These are phyloP conservation scores for Hypotaenidia philippensis DNA, from an alignment of 2,797 vertebrate species.

Conservation along the genomic window DNA sequence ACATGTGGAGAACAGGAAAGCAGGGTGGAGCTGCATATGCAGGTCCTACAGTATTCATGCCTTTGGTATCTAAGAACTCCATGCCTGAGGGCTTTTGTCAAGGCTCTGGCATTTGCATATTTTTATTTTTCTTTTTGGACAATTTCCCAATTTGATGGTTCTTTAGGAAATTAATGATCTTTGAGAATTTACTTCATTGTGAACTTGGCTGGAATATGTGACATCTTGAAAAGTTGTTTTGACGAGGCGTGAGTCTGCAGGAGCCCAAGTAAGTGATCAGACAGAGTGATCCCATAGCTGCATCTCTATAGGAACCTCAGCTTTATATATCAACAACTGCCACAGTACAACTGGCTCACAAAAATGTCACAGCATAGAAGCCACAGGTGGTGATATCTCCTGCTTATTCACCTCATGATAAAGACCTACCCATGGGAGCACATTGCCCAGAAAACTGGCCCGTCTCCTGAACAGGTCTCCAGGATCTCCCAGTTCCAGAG, in stretches of 20 bases:
- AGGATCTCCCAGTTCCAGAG: neutral
- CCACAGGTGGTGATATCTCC: neutral
- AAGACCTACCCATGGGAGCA: neutral
- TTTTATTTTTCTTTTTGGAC: neutral
- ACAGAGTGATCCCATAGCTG: neutral
- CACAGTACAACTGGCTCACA: neutral
- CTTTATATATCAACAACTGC: neutral
- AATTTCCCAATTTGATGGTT: neutral
- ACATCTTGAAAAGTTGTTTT: neutral
- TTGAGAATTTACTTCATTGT: neutral
- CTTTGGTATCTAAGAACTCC: neutral
- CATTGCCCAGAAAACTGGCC: neutral
- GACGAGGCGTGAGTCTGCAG: accelerated
- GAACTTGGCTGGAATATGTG: neutral
- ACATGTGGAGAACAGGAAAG: neutral
- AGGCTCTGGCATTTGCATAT: neutral
- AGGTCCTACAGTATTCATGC: neutral
- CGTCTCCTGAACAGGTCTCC: neutral
- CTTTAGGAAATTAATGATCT: neutral
- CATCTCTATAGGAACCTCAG: neutral
- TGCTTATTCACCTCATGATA: neutral
- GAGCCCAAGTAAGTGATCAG: accelerated
- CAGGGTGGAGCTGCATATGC: neutral
- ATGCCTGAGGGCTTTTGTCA: neutral
- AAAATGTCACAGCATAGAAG: neutral